phyloP scores from a whole-genome alignment of 1,140 invertebrate species.

The Brachionus asplanchnoidis region DNA sequence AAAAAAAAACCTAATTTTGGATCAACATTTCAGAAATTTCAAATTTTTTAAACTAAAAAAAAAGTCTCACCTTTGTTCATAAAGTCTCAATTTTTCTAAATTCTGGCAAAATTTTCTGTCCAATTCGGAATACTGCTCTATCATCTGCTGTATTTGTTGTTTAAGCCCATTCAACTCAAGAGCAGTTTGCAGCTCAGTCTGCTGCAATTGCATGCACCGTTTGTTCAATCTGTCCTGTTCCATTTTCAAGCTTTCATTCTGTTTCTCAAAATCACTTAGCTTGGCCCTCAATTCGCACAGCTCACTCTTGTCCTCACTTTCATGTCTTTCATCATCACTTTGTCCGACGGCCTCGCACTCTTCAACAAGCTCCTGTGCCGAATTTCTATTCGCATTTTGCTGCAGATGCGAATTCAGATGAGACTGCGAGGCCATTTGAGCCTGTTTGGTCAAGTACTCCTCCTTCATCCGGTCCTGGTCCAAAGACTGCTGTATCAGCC shows the following conservation, averaged over 20 bases:
- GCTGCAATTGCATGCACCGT: neutral
- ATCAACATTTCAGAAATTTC: too few relatives aligned
- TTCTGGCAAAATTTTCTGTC: conserved; percentile 17
- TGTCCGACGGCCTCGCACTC: neutral
- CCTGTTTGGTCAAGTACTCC: neutral
- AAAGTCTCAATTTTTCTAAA: conserved; percentile 28
- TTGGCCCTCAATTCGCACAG: neutral
- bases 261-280: conserved; percentile 16
- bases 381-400: neutral
- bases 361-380: neutral
- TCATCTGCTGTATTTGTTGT: conserved; percentile 28
- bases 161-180: conserved; percentile 9
- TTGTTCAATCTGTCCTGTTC: conserved; percentile 25
- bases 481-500: conserved; percentile 35
- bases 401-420: neutral
- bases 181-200: conserved; percentile 20
- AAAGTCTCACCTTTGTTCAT: neutral
- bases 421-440: conserved; percentile 8
- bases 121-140: conserved; percentile 28
- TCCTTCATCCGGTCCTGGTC: conserved; percentile 18
- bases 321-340: neutral
- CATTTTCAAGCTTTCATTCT: neutral
- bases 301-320: neutral
- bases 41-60: too few relatives aligned
- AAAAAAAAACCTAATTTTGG: neutral